Percentiles rank a stretch among this genome's conserved stretches.
Conservation (phyloP, 2,797 vertebrate species). For the Streptopelia turtur region DNA sequence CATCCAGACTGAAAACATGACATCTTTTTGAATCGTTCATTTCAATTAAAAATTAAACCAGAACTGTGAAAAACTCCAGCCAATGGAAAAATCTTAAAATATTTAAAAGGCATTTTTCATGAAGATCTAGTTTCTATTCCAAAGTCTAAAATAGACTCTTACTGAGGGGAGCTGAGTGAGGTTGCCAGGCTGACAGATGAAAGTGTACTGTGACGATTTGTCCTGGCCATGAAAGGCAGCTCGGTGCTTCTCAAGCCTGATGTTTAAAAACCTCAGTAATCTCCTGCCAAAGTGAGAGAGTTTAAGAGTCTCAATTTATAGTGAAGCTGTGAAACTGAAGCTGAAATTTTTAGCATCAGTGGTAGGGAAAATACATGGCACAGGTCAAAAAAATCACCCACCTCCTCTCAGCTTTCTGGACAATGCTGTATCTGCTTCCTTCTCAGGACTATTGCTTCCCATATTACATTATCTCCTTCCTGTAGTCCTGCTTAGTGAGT, state of each 20-base stretch:
- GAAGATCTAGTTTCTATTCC: neutral
- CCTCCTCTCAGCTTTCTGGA: neutral
- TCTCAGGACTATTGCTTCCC: neutral
- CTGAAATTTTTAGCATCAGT: neutral
- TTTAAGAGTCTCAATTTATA: neutral
- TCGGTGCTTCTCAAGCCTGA: neutral
- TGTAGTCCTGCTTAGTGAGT: neutral
- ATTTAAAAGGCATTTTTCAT: neutral
- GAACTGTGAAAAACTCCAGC: neutral
- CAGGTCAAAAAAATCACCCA: neutral
- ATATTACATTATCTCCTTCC: neutral
- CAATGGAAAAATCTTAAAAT: neutral
- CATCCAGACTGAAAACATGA: neutral
- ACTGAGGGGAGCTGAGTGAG: neutral
- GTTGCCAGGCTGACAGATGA: neutral
- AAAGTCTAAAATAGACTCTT: neutral
- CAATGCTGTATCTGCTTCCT: neutral
- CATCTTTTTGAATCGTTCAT: neutral
- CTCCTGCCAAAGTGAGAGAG: neutral
- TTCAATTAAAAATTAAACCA: neutral
- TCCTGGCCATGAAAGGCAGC: neutral
- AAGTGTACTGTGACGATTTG: neutral
- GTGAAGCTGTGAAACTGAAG: neutral
- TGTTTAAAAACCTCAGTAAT: neutral
- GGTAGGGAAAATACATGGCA: neutral